A percentile compares a stretch with the other conserved stretches of the same genome.
Evolutionary conservation across 2,888 invertebrate species (phyloP).

Genomic region (Eutolmus rufibarbis): DNA sequence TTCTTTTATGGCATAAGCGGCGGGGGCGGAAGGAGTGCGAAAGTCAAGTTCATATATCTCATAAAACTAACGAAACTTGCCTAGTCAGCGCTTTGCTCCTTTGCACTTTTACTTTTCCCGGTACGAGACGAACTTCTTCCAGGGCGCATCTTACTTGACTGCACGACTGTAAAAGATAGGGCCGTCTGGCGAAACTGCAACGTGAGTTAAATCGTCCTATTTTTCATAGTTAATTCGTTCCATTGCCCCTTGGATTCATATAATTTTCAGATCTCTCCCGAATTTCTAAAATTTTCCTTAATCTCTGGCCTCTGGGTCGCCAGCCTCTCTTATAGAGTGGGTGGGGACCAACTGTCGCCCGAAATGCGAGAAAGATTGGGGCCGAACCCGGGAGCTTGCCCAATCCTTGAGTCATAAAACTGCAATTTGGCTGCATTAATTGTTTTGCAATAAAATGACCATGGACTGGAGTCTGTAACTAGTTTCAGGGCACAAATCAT

Average conservation of each 20-base stretch:
- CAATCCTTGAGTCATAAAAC: neutral
- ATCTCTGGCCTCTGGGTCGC: neutral
- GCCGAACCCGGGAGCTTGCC: neutral
- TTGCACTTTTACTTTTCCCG: neutral
- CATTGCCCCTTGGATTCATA: neutral
- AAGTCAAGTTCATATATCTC: neutral
- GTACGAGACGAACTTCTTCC: neutral
- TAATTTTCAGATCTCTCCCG: neutral
- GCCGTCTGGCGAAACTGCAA: neutral
- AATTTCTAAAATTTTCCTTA: neutral
- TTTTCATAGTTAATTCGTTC: neutral
- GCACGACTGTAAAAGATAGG: neutral
- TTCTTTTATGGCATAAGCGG: neutral
- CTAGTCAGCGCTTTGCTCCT: neutral
- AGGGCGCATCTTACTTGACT: neutral
- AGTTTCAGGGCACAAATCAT: constrained; percentile 18
- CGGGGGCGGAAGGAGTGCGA: neutral
- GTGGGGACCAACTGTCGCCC: neutral
- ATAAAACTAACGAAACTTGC: neutral
- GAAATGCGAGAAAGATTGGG: constrained; percentile 15
- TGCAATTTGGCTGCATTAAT: constrained; percentile 23
- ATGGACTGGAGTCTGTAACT: neutral
- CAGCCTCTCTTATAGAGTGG: neutral
- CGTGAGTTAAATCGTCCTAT: neutral
- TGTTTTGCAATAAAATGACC: constrained; percentile 12